Base-by-base conservation (phyloP, 2,113 vertebrate genomes). In the Micronycteris hirsuta region DNA sequence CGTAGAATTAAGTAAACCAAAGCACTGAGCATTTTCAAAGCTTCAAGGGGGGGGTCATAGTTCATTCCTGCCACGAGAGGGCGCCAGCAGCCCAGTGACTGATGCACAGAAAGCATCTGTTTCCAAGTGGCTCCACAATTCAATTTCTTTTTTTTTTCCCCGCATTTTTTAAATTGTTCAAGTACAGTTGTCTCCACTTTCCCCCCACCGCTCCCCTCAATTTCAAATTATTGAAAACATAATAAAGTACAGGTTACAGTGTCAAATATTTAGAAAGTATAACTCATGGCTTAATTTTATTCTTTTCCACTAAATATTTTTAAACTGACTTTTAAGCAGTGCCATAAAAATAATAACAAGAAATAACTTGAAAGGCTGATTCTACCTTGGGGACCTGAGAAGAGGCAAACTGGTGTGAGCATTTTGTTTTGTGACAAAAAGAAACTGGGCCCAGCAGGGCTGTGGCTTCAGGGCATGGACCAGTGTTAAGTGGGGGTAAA, bases 51-150 rank as follows among this genome's bases (percentile, higher is more conserved):
- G 67, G 2, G 36, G 9, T 49, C 76, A 49, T 2, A 4, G 20
- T 20, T 76, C 26, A 1, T 41, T 87, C 13, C 26, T 52, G 19
- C 92, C 96, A 81, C 80, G 11, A 91, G 97, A 76, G 90, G 95
- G 87, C 92, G 85, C 61, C 3, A 74, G 28, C 89, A 26, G 20
- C 33, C 41, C 77, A 77, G 90, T 77, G 41, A 38, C 86, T 49
- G 7, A 26, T 13, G 9, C 43, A 8, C 4, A 1, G 65, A 68
- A 71, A 41, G 7, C 14, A 24, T 2, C 33, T 3, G 17, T 82
- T 84, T 78, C 68, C 38, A 16, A 54, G 20, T 24, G 28, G 33
- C 38, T 12, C 56, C 36, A 41, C 26, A 49, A 43, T 31, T 36
- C 26, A 36, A 6, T 22, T 63, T 26, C 10, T 49, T 52, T 17